Evolutionary conservation across 2,113 vertebrate genomes (phyloP), one percentile per base, ranked within the genome.

Genomic region (Synchiropus splendidus): DNA sequence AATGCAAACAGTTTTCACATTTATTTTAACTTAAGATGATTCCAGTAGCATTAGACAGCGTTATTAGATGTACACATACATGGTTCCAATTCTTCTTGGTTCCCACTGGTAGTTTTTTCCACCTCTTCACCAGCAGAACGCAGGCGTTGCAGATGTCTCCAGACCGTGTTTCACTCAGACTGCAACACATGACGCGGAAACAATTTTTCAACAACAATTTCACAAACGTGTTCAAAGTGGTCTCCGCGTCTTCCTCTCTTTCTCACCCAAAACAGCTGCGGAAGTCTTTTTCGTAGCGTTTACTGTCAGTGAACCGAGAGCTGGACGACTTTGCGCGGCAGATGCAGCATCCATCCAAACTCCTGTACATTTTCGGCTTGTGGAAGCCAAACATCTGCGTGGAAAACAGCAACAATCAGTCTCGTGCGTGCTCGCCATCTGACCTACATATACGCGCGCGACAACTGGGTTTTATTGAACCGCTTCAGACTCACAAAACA

Each of bases 81-180:
- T 99, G 95, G 82, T 97, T 98, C 95, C 95, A 99, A 82, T 96
- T 98, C 74, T 98, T 98, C 81, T 98, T 97, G 2, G 94, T 97
- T 51, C 92, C 95, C 35, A 89, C 90, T 0, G 95, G 95, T 32
- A 99, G 80, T 64, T 98, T 99, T 77, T 99, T 99, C 93, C 95
- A 98, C 44, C 95, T 84, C 70, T 99, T 99, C 74, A 99, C 94
- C 58, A 98, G 75, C 41, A 99, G 90, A 12, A 98, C 95, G 58
- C 95, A 99, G 31, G 95, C 95, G 12, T 99, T 99, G 68, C 95
- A 99, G 75, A 99, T 98, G 62, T 98, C 94, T 73, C 94, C 95
- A n/a, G 92, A 92, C 42, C 95, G 88, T 1, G 84, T 90, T 61
- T 99, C 95, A 0, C 88, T 87, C 42, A 99, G 79, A 55, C 95